Evolutionary conservation across 2,113 vertebrate species (phyloP).

Genomic region (Oncorhynchus kisutch): DNA sequence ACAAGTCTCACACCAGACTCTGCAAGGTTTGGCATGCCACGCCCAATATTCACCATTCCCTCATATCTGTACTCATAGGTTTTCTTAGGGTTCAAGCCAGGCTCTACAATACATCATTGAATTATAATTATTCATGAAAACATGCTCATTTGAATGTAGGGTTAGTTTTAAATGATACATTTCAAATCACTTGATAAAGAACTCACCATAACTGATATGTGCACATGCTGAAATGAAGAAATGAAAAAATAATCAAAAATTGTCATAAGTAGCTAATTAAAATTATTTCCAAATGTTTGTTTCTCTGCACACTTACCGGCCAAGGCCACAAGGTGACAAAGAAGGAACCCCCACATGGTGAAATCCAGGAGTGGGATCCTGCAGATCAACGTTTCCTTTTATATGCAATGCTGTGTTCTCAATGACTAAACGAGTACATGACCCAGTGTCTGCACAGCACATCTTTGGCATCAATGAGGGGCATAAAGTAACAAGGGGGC

Average conservation of each 20-base stretch:
- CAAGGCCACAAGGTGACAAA: slow-evolving; percentile 68
- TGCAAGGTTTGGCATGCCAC: slow-evolving; percentile 56
- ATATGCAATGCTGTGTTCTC: slow-evolving; percentile 38
- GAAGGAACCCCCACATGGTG: slow-evolving; percentile 61
- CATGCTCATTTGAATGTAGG: background rate
- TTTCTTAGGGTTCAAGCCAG: slow-evolving; percentile 61
- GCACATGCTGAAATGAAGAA: slow-evolving; percentile 61
- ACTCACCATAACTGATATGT: slow-evolving; percentile 69
- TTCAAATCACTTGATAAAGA: background rate
- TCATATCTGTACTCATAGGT: slow-evolving; percentile 74
- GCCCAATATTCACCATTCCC: slow-evolving; percentile 65
- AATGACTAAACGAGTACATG: slow-evolving; percentile 4
- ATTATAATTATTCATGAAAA: background rate
- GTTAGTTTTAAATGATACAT: background rate
- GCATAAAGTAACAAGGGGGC: slow-evolving; percentile 12
- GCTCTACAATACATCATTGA: slow-evolving; percentile 55
- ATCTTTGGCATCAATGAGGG: background rate
- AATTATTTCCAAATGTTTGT: background rate
- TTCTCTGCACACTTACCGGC: slow-evolving; percentile 58
- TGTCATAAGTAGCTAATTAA: background rate
- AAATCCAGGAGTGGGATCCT: slow-evolving; percentile 28
- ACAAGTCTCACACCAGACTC: slow-evolving; percentile 63
- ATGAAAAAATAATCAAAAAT: slow-evolving; percentile 3
- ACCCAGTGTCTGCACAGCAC: slow-evolving; percentile 15
- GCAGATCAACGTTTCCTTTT: slow-evolving; percentile 34